Evolutionary conservation across 2,113 vertebrate genomes (phyloP).

Genomic region (Cygnus atratus): DNA sequence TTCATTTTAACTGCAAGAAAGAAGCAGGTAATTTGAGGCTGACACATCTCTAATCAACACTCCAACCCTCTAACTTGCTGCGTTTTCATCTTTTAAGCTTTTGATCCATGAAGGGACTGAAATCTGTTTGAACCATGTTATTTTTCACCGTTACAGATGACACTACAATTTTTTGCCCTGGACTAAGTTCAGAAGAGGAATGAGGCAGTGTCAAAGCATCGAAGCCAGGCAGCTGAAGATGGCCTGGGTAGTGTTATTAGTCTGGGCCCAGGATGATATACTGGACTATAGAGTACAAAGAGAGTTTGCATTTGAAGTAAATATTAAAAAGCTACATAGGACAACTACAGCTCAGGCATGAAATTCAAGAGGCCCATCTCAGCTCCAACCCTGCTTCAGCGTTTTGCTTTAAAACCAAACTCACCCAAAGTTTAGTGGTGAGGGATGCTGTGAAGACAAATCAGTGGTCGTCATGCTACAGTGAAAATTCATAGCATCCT

Average conservation of each 20-base stretch:
- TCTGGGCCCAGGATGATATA: background rate
- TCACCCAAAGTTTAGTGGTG: background rate
- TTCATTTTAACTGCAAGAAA: constrained; percentile 22
- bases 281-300: background rate
- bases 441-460: background rate
- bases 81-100: background rate
- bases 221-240: background rate
- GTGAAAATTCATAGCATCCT: background rate
- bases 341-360: background rate
- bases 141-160: background rate
- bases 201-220: background rate
- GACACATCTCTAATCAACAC: background rate
- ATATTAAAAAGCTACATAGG: background rate
- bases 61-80: background rate
- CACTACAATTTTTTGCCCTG: background rate
- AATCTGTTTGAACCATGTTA: constrained; percentile 23
- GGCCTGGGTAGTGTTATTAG: background rate
- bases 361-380: background rate
- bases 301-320: background rate
- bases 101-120: constrained; percentile 8
- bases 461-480: background rate
- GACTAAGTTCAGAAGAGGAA: background rate
- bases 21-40: background rate
- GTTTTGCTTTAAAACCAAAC: background rate
- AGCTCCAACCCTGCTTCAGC: background rate